A percentile compares a stretch with the other conserved stretches of the same genome.
Conservation (phyloP, 1,140 invertebrate species). For the Rhynchophorus ferrugineus region DNA sequence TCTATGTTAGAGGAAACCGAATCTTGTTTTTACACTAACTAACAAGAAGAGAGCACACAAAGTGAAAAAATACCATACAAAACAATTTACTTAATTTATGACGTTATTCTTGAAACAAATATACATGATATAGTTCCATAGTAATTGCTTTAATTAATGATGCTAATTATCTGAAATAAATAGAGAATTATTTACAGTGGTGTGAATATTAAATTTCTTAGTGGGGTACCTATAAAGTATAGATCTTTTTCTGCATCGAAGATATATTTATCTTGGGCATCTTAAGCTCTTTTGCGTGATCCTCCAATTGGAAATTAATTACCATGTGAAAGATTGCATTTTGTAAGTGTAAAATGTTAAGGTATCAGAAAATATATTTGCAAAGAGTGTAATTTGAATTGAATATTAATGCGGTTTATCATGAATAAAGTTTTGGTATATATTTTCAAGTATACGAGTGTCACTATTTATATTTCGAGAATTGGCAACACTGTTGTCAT, state of each 20-base stretch:
- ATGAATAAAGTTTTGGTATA: too few relatives aligned
- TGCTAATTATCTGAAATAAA: constrained; percentile 1
- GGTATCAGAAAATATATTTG: too few relatives aligned
- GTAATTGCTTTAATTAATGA: constrained; percentile 7
- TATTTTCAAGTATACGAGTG: too few relatives aligned
- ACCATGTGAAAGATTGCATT: background rate
- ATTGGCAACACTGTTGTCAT: too few relatives aligned
- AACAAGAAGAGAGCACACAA: background rate
- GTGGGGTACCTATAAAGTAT: background rate
- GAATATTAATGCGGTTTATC: too few relatives aligned
- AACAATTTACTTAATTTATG: constrained; percentile 4
- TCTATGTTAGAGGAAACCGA: too few relatives aligned
- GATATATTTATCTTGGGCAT: background rate
- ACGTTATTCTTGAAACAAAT: constrained; percentile 2
- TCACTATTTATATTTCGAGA: too few relatives aligned
- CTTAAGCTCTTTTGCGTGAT: too few relatives aligned
- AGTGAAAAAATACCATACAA: too few relatives aligned
- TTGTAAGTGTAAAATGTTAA: too few relatives aligned
- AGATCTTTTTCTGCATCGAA: background rate
- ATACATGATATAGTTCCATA: background rate
- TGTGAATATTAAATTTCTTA: constrained; percentile 5
- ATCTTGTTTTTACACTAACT: background rate
- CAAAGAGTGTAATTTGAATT: too few relatives aligned
- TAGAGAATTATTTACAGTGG: constrained; percentile 2
- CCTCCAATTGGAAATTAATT: background rate